phyloP scores from a whole-genome alignment of 2,888 invertebrate genomes.

The Muschampia plurimacula region DNA sequence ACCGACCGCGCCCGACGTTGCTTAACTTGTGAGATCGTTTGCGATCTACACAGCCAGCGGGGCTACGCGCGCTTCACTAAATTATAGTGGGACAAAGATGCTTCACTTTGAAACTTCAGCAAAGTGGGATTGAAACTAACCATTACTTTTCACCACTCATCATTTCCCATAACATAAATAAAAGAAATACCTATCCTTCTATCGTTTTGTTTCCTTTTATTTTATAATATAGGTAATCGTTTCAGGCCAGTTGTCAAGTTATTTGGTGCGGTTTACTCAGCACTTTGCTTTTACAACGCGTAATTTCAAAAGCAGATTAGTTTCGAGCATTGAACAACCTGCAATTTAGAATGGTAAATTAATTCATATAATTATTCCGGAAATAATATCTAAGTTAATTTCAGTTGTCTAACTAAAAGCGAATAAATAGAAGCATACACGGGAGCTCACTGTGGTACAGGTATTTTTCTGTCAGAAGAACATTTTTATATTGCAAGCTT shows the following conservation, averaged over 20 bases:
- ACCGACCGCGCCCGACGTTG: no score
- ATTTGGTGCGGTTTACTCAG: background rate
- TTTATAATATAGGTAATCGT: conserved; percentile 6
- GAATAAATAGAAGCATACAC: background rate
- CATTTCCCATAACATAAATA: no score
- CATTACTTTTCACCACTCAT: background rate
- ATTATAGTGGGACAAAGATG: no score
- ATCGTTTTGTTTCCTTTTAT: background rate
- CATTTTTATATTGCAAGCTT: no score
- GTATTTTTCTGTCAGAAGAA: no score
- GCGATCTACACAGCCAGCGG: no score
- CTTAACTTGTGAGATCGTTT: no score
- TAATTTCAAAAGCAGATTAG: conserved; percentile 17
- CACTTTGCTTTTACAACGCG: conserved; percentile 6
- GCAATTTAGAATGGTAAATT: conserved; percentile 40
- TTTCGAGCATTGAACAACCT: conserved; percentile 12
- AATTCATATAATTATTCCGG: conserved; percentile 51
- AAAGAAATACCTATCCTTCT: background rate
- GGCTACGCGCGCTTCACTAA: no score
- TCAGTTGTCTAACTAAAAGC: background rate
- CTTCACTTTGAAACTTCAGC: background rate
- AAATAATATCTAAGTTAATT: conserved; percentile 36
- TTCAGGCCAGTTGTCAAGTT: background rate
- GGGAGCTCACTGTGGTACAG: no score
- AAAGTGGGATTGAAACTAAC: background rate